Conservation (phyloP, 2,113 vertebrate species). For the Tragelaphus strepsiceros region DNA sequence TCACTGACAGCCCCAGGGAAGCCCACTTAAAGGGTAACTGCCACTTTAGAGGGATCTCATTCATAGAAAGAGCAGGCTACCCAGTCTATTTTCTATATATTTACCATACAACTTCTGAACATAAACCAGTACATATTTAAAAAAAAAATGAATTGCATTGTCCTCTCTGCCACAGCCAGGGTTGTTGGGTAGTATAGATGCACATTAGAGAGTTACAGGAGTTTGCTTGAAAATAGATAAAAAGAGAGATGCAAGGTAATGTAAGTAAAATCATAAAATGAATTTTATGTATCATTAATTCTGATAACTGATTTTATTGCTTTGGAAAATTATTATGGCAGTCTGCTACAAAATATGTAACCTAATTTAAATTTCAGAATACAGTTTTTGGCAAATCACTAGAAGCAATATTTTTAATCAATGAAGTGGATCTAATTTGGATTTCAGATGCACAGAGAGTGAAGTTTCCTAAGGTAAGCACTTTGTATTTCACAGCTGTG, state of each 20-base stretch:
- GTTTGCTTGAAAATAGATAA: conserved; percentile 66
- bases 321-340: conserved; percentile 78
- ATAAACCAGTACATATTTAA: neutral
- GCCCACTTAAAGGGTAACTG: neutral
- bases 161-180: conserved; percentile 18
- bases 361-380: conserved; percentile 79
- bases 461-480: conserved; percentile 59
- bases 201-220: conserved; percentile 38
- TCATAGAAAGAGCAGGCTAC: neutral
- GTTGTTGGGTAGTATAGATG: conserved; percentile 4
- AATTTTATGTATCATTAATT: conserved; percentile 82
- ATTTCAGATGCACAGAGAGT: conserved; percentile 62
- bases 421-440: conserved; percentile 76
- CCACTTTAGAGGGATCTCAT: neutral
- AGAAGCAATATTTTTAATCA: conserved; percentile 80
- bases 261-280: conserved; percentile 76
- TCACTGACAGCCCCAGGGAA: neutral
- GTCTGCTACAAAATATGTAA: conserved; percentile 78
- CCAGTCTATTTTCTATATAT: neutral
- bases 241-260: conserved; percentile 54
- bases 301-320: conserved; percentile 79
- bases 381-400: conserved; percentile 71
- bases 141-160: neutral
- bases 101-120: neutral
- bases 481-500: conserved; percentile 36